Percentiles rank a stretch among this genome's conserved stretches.
phyloP scores from a whole-genome alignment of 2,113 vertebrate genomes.

The Pelobates fuscus region DNA sequence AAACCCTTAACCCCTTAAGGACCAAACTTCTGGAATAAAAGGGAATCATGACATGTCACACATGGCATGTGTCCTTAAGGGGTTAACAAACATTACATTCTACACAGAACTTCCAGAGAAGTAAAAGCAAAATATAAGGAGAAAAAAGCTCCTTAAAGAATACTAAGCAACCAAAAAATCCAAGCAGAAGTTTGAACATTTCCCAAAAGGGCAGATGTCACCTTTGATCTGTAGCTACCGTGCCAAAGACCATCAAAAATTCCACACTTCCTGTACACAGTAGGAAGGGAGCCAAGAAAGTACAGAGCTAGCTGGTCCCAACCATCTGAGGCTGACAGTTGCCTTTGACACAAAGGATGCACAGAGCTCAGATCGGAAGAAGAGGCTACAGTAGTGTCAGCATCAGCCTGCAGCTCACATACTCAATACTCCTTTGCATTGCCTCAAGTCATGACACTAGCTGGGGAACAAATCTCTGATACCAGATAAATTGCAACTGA shows the following conservation, averaged over 20 bases:
- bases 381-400: conserved; percentile 16
- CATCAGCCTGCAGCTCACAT: conserved; percentile 35
- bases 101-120: conserved; percentile 4
- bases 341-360: conserved; percentile 31
- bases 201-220: conserved; percentile 51
- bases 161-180: not conserved
- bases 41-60: too few species aligned
- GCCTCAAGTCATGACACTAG: conserved; percentile 35
- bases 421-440: conserved; percentile 43
- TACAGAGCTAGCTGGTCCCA: conserved; percentile 38
- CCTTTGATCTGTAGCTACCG: conserved; percentile 42
- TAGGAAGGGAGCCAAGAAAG: conserved; percentile 29
- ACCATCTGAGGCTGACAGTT: conserved; percentile 8
- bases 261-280: conserved; percentile 35
- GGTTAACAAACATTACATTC: not conserved
- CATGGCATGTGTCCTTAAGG: too few species aligned
- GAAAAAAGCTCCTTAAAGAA: conserved; percentile 18
- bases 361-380: conserved; percentile 20
- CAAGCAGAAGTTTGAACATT: conserved; percentile 8
- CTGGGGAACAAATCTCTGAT: not conserved
- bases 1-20: too few species aligned
- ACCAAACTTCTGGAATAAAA: too few species aligned
- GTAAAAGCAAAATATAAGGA: too few species aligned
- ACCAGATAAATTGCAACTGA: not conserved
- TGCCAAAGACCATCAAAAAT: conserved; percentile 2